Evolutionary conservation across 1,140 invertebrate genomes (phyloP).

Genomic region (Heliconius hermathena): DNA sequence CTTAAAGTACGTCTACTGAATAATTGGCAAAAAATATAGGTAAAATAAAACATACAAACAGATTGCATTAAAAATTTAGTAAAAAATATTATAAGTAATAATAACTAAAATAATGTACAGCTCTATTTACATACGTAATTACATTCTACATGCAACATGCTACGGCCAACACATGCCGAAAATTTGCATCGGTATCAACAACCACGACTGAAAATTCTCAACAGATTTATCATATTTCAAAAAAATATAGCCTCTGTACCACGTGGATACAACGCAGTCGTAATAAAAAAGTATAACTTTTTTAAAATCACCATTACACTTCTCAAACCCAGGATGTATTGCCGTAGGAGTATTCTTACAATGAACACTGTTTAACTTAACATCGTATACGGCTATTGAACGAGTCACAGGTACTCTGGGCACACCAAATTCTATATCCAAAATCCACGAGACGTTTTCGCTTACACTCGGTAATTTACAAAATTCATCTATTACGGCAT

Average conservation of each 20-base stretch:
- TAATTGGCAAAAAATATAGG: too few relatives aligned
- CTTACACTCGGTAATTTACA: slow-evolving; percentile 54
- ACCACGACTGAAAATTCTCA: slow-evolving; percentile 63
- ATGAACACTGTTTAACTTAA: slow-evolving; percentile 57
- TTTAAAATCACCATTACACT: slow-evolving; percentile 55
- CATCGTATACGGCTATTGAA: slow-evolving; percentile 57
- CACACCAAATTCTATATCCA: slow-evolving; percentile 67
- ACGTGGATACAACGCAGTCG: slow-evolving; percentile 55
- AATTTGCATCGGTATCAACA: slow-evolving; percentile 54
- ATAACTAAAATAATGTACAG: slow-evolving; percentile 18
- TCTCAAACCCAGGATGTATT: slow-evolving; percentile 64
- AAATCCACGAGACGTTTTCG: slow-evolving; percentile 55
- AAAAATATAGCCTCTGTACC: slow-evolving; percentile 58
- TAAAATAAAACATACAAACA: slow-evolving; percentile 21
- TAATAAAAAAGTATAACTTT: slow-evolving; percentile 56
- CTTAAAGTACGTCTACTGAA: too few relatives aligned
- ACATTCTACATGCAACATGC: slow-evolving; percentile 33
- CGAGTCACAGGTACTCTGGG: slow-evolving; percentile 50
- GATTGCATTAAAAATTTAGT: slow-evolving; percentile 26
- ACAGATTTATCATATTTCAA: slow-evolving; percentile 56
- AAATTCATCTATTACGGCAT: slow-evolving; percentile 66
- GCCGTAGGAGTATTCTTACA: slow-evolving; percentile 56
- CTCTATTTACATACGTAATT: slow-evolving; percentile 30
- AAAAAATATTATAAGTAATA: slow-evolving; percentile 24
- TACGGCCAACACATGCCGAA: slow-evolving; percentile 68